These are phyloP conservation scores for Macquaria australasica DNA, from an alignment of 2,113 vertebrate genomes.

Conservation along the genomic window DNA sequence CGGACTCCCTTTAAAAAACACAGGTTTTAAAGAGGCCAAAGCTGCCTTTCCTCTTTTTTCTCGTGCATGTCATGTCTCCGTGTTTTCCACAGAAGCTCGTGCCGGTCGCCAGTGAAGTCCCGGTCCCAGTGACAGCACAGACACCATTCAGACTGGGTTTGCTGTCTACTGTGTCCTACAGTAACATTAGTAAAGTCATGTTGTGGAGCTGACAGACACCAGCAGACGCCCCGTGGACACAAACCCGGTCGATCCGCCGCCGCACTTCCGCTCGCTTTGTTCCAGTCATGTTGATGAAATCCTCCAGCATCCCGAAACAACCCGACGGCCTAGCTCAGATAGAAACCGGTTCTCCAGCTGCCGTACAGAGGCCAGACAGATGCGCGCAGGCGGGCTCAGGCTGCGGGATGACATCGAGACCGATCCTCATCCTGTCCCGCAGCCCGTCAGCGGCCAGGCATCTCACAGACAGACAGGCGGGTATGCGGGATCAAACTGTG, in stretches of 20 bases:
- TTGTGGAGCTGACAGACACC: constrained; percentile 30
- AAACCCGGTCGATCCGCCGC: constrained; percentile 44
- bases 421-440: constrained; percentile 45
- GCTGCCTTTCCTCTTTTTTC: constrained; percentile 80
- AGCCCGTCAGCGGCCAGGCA: constrained; percentile 20
- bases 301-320: constrained; percentile 39
- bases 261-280: constrained; percentile 52
- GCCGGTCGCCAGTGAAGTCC: constrained; percentile 62
- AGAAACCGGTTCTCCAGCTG: not conserved
- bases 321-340: constrained; percentile 31
- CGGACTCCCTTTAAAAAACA: constrained; percentile 58
- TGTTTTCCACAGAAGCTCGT: constrained; percentile 68
- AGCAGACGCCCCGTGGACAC: constrained; percentile 58
- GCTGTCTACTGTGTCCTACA: not conserved
- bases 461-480: not conserved
- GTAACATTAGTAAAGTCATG: not conserved
- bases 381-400: constrained; percentile 7
- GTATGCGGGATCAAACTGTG: not conserved
- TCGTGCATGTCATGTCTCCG: constrained; percentile 83
- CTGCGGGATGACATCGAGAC: constrained; percentile 46
- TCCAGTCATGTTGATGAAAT: constrained; percentile 33
- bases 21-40: constrained; percentile 66
- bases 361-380: constrained; percentile 4
- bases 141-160: constrained; percentile 17
- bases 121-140: constrained; percentile 57